Evolutionary conservation across 2,797 vertebrate genomes (phyloP), one percentile per base, ranked within the genome.

Genomic region (Macrochelys suwanniensis): DNA sequence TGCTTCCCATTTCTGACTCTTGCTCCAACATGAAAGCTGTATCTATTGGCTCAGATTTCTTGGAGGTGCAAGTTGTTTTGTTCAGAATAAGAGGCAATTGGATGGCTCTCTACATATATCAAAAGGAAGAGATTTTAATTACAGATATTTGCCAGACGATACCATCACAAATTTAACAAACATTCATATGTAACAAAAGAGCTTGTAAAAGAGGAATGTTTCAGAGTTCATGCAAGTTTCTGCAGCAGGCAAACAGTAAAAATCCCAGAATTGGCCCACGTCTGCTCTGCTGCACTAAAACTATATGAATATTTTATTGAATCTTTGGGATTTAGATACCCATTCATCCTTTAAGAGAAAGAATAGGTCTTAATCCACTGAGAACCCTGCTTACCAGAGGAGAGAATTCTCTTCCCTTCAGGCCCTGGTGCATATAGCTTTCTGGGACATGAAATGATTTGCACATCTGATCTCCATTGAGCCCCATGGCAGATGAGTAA

Each of bases 131-230:
- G 68, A 90, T 94, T 96, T 96, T 97, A 98, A 97, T 98, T 98
- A 88, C 92, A 96, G 96, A 97, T 98, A 96, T 98, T 98, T 98
- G 97, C 97, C 98, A 98, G 97, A 95, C 95, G 96, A 82, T 93
- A 97, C 86, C 84, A 94, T 90, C 95, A 89, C 89, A 97, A 97
- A 97, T 98, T 97, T 97, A 97, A 94, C 79, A 95, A 97, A 97
- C 92, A 97, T 97, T 89, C 97, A 92, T 94, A 88, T 91, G 92
- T 96, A 97, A 96, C 97, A 98, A 98, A 97, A 98, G 92, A 93
- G 96, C 95, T 97, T 93, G n/a, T 97, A 97, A 98, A 98, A 96
- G 37, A 82, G 95, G 96, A 97, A 94, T 91, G 91, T 97, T 96
- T 97, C 94, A 80, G n/a, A 96, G 98, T 98, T 98, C 96, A 96